Evolutionary conservation across 2,113 vertebrate genomes (phyloP).

Genomic region (Himantopus leucocephalus): DNA sequence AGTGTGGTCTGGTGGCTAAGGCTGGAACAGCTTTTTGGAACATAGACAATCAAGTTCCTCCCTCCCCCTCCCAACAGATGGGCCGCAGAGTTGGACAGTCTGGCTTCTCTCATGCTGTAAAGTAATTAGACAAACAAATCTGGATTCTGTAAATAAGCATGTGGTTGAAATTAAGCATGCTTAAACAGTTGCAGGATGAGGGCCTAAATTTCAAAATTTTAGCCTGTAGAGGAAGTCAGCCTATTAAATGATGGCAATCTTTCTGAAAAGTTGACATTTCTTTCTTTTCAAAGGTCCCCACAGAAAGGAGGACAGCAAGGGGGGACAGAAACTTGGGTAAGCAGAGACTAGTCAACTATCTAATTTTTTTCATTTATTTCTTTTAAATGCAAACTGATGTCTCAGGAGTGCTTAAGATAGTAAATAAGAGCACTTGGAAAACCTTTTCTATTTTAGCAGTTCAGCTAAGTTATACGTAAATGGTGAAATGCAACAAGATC

Average conservation of each 20-base stretch:
- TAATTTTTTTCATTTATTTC: too few species aligned
- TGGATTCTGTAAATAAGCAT: slow-evolving; percentile 55
- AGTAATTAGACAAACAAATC: slow-evolving; percentile 66
- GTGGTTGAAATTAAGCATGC: slow-evolving; percentile 25
- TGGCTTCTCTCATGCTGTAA: slow-evolving; percentile 39
- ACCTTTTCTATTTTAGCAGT: not conserved
- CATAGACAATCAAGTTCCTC: not conserved
- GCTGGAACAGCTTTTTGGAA: slow-evolving; percentile 31
- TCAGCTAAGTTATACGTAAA: not conserved
- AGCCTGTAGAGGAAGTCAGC: not conserved
- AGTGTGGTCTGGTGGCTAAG: not conserved
- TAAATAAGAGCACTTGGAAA: not conserved
- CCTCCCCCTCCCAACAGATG: slow-evolving; percentile 38
- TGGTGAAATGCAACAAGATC: not conserved
- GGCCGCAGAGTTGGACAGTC: slow-evolving; percentile 9
- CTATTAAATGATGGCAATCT: not conserved
- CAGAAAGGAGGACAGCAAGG: not conserved
- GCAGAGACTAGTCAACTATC: not conserved
- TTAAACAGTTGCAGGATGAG: slow-evolving; percentile 15
- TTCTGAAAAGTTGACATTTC: not conserved
- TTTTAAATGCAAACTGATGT: not conserved
- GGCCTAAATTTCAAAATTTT: not conserved
- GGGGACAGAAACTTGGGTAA: not conserved
- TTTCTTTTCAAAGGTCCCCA: not conserved
- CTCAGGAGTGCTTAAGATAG: not conserved